These are phyloP conservation scores for Pterois miles DNA, from an alignment of 2,797 vertebrate species.

Conservation along the genomic window DNA sequence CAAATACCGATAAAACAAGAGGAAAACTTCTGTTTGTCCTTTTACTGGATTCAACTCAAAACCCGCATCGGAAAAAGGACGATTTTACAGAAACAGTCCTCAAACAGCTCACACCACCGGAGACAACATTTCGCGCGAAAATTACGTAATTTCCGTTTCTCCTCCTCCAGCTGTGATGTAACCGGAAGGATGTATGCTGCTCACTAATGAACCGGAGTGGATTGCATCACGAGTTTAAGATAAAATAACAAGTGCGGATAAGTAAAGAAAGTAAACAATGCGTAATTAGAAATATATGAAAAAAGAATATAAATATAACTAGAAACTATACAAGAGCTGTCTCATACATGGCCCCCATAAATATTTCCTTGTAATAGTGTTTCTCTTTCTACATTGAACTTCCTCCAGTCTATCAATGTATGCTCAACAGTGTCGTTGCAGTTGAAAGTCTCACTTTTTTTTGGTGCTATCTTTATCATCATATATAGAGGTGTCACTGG, in stretches of 20 bases:
- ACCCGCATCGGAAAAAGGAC: not conserved
- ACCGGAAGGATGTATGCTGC: accelerated
- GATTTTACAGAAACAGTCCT: accelerated
- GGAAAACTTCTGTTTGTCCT: accelerated
- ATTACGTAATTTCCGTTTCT: conserved; percentile 25
- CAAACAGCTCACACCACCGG: accelerated
- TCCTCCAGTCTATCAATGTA: too few relatives aligned
- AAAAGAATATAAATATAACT: not conserved
- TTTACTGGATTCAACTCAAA: not conserved
- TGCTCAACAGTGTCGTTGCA: too few relatives aligned
- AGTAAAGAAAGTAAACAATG: not conserved
- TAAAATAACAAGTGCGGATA: not conserved
- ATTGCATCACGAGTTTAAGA: not conserved
- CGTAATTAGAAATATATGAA: not conserved
- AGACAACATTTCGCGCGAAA: conserved; percentile 71
- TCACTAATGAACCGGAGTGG: not conserved
- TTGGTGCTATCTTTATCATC: not conserved
- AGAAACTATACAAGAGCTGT: not conserved
- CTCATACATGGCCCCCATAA: not conserved
- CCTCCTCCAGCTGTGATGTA: not conserved
- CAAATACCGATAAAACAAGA: accelerated
- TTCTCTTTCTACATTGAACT: too few relatives aligned
- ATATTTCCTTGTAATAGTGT: not conserved
- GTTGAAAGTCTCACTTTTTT: not conserved
- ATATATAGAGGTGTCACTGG: not conserved